Evolutionary conservation across 2,797 vertebrate genomes (phyloP), one percentile per base, ranked within the genome.

Genomic region (Peromyscus eremicus): DNA sequence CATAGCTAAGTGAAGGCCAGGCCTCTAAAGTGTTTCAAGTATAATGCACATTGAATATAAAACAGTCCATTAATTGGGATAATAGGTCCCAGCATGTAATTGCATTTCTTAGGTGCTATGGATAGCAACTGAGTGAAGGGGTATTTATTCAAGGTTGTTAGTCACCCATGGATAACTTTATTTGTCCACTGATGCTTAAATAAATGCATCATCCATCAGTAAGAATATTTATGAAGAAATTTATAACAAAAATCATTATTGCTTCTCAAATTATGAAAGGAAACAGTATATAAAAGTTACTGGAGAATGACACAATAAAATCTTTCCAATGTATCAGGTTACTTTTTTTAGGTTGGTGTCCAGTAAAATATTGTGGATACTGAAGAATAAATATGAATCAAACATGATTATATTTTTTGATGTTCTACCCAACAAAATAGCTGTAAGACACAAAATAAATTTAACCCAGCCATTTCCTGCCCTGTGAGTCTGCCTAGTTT

Each of bases 61-160:
- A 99, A 99, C 99, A 99, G 98, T 98, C 98, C 98, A 99, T 99
- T 99, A 99, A 99, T 99, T 99, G 99, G 98, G 98, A 99, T 99
- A 99, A 99, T 99, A 99, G 99, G 97, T 98, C 99, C 98, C 98
- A 98, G 98, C 98, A 99, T 99, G 98, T 99, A 99, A 99, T 99
- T 99, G 98, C 98, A 98, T 99, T 99, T 98, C 98, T 98, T 98
- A 99, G 98, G 98, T 99, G 98, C 98, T 98, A 98, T 98, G 98
- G 98, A 98, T 98, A 98, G 98, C 98, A 98, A 98, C 97, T 98
- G 98, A 98, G 97, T 98, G 98, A 98, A 98, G 98, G 98, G 97
- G 95, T 99, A 98, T 99, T 99, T 99, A 99, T 99, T 99, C 98
- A 98, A 98, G 98, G 98, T 99, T 99, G 98, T 99, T 99, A 99